Evolutionary conservation across 2,113 vertebrate genomes (phyloP), one percentile per base, ranked within the genome.

Genomic region (Hippotragus niger): DNA sequence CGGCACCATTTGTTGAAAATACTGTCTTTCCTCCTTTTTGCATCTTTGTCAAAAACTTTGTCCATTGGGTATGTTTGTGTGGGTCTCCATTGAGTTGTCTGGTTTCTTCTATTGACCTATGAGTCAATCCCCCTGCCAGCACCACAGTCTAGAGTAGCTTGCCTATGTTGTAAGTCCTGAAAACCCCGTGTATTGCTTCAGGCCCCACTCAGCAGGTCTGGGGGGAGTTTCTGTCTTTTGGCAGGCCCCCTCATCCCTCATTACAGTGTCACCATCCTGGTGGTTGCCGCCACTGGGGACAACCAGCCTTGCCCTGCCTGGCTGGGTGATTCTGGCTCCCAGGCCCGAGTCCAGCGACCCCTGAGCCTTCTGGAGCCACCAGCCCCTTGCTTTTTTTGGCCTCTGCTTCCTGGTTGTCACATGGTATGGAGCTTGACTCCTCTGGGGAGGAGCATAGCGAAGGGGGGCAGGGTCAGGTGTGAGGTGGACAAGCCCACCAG

Each of bases 1-100:
- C 1, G 0, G 29, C 12, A 15, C 71, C 19, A 13, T 9, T 13
- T 6, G 17, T 43, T 40, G n/a, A 45, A 53, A 45, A 78, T 31
- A 60, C 31, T 36, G 3, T 50, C 14, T 60, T 60, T 76, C 19
- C 62, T 52, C 17, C 33, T 71, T 71, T 33, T 31, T 33, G 33
- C 7, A 4, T 57, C 45, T 93, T 45, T 33, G 52, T 71, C 40
- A 67, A 21, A 50, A 25, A 6, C 17, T 47, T 31, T 50, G 45
- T 80, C 23, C 12, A 25, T 6, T 45, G 15, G 27, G 19, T 1
- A 13, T 40, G 7, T 53, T 10, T 55, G 21, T 21, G 43, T 47
- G 47, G 9, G 27, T 60, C 16, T 58, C 0, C 52, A 5, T 62
- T 9, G 17, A 23, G 67, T n/a, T 90, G 47, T 88, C 23, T 31